phyloP scores from a whole-genome alignment of 2,113 vertebrate species.

The Scomber japonicus region DNA sequence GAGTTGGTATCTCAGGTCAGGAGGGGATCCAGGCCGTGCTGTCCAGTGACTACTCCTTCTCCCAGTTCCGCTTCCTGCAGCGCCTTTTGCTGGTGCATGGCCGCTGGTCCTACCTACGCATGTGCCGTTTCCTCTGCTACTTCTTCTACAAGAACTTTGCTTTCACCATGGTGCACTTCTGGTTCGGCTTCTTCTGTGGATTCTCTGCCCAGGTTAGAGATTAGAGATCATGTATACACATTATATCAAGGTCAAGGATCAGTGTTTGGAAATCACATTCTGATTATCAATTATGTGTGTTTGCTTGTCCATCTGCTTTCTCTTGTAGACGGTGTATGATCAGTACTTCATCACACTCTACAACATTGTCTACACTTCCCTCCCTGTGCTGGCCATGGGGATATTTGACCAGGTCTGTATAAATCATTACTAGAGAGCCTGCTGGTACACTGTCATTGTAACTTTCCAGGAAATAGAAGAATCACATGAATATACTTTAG shows the following conservation, averaged over 20 bases:
- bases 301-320: conserved; percentile 3
- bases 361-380: conserved; percentile 97
- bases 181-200: conserved; percentile 98
- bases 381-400: conserved; percentile 97
- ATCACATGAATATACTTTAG: neutral
- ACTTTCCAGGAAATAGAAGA: neutral
- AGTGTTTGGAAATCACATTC: too few relatives aligned
- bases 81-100: conserved; percentile 95
- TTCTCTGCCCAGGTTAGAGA: conserved; percentile 93
- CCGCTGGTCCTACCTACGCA: conserved; percentile 97
- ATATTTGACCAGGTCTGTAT: conserved; percentile 93
- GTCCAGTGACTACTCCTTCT: conserved; percentile 95
- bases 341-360: conserved; percentile 98
- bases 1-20: conserved; percentile 96
- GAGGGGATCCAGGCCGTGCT: conserved; percentile 96
- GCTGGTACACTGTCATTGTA: neutral
- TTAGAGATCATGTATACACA: neutral
- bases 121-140: conserved; percentile 98
- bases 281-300: conserved; percentile 67
- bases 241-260: neutral
- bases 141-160: conserved; percentile 99
- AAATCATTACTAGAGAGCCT: neutral
- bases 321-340: conserved; percentile 92
- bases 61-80: conserved; percentile 96
- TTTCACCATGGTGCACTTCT: conserved; percentile 99